These are phyloP conservation scores for Nautilus pompilius DNA, from an alignment of 1,140 invertebrate species.

Conservation along the genomic window DNA sequence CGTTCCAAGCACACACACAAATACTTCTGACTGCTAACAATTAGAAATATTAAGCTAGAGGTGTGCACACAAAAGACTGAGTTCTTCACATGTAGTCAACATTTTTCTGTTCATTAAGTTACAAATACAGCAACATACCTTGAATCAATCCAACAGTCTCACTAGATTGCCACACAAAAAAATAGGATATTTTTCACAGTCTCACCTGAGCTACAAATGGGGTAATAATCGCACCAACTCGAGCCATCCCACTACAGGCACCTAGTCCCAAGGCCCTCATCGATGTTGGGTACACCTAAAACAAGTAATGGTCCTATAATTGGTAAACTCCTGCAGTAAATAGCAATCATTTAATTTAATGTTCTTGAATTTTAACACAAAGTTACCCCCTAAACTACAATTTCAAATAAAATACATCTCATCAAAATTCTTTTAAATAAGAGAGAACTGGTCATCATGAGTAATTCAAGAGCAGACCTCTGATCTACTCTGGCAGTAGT, in stretches of 20 bases:
- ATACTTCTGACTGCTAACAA: no score
- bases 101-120: neutral
- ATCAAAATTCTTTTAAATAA: no score
- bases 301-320: no score
- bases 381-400: no score
- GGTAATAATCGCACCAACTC: conserved; percentile 87
- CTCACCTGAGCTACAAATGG: conserved; percentile 88
- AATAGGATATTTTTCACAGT: neutral
- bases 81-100: neutral
- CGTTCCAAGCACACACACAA: no score
- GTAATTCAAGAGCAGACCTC: no score
- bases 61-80: neutral
- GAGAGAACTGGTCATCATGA: no score
- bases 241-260: conserved; percentile 83
- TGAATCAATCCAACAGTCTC: neutral
- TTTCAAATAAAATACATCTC: no score
- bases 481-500: no score
- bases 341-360: neutral
- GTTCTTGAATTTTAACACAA: no score
- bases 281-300: conserved; percentile 80
- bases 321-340: no score
- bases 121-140: neutral
- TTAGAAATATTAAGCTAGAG: neutral
- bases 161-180: neutral
- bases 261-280: conserved; percentile 83